phyloP scores from a whole-genome alignment of 2,888 invertebrate genomes.

The Dione juno region DNA sequence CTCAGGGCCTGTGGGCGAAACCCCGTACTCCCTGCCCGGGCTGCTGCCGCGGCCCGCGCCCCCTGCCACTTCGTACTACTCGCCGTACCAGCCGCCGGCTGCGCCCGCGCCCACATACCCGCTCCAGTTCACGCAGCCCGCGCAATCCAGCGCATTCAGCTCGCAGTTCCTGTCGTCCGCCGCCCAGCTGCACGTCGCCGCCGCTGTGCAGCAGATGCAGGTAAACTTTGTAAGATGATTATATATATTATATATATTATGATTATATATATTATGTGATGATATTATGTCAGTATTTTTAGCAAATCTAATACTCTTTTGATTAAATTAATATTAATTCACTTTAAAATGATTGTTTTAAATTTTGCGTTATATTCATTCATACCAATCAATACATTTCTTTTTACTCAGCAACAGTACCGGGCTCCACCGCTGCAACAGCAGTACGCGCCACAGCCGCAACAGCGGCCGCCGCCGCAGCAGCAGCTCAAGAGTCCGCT shows the following conservation, averaged over 20 bases:
- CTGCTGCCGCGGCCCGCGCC: conserved; percentile 77
- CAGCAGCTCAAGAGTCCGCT: conserved; percentile 82
- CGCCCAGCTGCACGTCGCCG: conserved; percentile 71
- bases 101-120: conserved; percentile 86
- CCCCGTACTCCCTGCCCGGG: conserved; percentile 75
- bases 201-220: conserved; percentile 79
- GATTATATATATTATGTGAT: no score
- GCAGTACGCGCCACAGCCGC: conserved; percentile 73
- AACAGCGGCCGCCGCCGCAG: conserved; percentile 66
- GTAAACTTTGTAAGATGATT: conserved; percentile 48
- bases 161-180: conserved; percentile 74
- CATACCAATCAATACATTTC: neutral
- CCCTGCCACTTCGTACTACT: conserved; percentile 77
- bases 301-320: no score
- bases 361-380: no score
- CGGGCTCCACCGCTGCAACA: conserved; percentile 77
- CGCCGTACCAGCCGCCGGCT: conserved; percentile 74
- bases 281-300: no score
- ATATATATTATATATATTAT: neutral
- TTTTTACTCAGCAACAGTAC: conserved; percentile 71
- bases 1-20: conserved; percentile 74
- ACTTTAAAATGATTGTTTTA: no score
- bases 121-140: conserved; percentile 85
- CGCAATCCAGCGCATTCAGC: conserved; percentile 78
- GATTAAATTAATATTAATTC: no score